Evolutionary conservation across 2,797 vertebrate species (phyloP), one percentile per base, ranked within the genome.

Genomic region (Microctenopoma steveboyesi): DNA sequence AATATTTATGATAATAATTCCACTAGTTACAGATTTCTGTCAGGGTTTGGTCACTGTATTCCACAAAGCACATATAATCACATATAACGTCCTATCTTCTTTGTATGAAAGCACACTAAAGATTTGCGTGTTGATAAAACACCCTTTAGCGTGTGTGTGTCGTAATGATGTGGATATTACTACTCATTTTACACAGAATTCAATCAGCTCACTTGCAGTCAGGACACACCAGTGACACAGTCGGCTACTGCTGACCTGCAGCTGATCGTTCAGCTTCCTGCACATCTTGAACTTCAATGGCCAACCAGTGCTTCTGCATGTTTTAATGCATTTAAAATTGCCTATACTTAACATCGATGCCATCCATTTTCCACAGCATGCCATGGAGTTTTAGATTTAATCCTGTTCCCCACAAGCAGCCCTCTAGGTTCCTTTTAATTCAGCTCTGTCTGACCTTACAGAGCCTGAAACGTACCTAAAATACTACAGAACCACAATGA

Each of bases 171-270:
- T 30, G 40, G 52, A 40, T 22, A 22, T 14, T 2, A 43, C 56
- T 42, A 51, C 67, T 55, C 11, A 14, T 18, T 39, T 76, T 40
- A 52, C 8, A 10, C 65, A 43, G 46, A 56, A 69, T 71, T 71
- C 50, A 61, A 58, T 69, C 14, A 30, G 46, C 37, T 63, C 62
- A 79, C 81, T 61, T 72, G 69, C 9, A 73, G 54, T 72, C 76
- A 28, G 51, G 42, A 5, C 54, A 57, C 62, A 7, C 1, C 50
- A 6, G 61, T 7, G 47, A 28, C 49, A 61, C 30, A 33, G 59
- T 33, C 33, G 5, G 58, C 40, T 27, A 33, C 49, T 50, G 55
- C 43, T 70, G 74, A 71, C 73, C 72, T 62, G 46, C 51, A 18
- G 63, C 49, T 30, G 69, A 73, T 65, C 66, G 35, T 42, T 39